phyloP scores from a whole-genome alignment of 2,888 invertebrate species.

The Epinotia ramella region DNA sequence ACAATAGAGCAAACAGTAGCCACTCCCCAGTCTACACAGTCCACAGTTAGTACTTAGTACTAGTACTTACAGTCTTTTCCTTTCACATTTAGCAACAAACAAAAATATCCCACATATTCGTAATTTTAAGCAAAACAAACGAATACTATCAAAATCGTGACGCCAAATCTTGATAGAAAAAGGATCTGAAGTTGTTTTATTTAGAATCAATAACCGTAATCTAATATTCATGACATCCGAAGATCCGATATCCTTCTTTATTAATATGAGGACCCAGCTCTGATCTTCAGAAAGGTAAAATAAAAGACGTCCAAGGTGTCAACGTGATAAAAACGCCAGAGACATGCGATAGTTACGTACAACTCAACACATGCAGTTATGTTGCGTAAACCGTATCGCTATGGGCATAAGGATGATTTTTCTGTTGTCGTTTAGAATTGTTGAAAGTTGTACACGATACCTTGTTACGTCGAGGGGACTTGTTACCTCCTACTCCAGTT shows the following conservation, averaged over 20 bases:
- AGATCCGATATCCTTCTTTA: slow-evolving; percentile 22
- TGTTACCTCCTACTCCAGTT: slow-evolving; percentile 58
- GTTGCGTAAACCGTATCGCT: background rate
- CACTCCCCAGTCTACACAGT: too few species aligned
- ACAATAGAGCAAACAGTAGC: too few species aligned
- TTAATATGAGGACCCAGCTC: slow-evolving; percentile 25
- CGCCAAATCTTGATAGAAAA: background rate
- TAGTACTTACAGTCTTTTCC: too few species aligned
- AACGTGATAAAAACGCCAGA: slow-evolving; percentile 54
- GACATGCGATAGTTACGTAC: slow-evolving; percentile 45
- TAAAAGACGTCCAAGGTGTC: slow-evolving; percentile 51
- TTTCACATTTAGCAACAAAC: too few species aligned
- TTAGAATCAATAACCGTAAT: slow-evolving; percentile 12
- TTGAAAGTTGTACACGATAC: slow-evolving; percentile 48
- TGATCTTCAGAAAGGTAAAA: slow-evolving; percentile 40
- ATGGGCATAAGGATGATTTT: background rate
- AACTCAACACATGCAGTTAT: background rate
- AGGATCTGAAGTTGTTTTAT: background rate
- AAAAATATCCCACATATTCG: too few species aligned
- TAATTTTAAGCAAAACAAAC: too few species aligned
- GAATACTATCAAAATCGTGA: too few species aligned
- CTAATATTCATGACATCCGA: slow-evolving; percentile 14
- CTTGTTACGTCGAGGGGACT: slow-evolving; percentile 63
- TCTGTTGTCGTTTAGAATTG: background rate
- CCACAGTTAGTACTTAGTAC: too few species aligned